A percentile compares a stretch with the other conserved stretches of the same genome.
Conservation (phyloP, 37 sponge, comb jelly and placozoan genomes). For the Diacarnus erythraeanus region DNA sequence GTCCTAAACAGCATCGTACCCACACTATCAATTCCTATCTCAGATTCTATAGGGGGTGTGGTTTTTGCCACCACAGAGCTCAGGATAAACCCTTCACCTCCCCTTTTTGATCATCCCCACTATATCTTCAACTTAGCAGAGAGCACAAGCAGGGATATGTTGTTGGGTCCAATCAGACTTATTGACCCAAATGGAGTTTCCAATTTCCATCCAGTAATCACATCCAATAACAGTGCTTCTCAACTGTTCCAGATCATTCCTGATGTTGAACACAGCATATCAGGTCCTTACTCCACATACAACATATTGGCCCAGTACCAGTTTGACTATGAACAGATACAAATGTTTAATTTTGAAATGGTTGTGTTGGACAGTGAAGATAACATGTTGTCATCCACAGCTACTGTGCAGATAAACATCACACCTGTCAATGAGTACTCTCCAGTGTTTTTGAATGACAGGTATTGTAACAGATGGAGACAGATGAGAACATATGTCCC, state of each 20-base stretch:
- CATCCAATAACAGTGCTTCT: neutral
- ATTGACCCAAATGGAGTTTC: constrained; percentile 32
- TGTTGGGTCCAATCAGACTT: neutral
- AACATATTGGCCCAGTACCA: neutral
- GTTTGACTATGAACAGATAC: constrained; percentile 29
- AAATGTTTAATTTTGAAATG: constrained; percentile 9
- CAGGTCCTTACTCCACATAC: neutral
- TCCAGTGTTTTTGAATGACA: constrained; percentile 1
- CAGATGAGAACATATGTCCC: neutral
- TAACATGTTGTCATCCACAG: neutral
- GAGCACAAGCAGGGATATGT: neutral
- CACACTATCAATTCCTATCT: constrained; percentile 2
- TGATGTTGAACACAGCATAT: too few species aligned
- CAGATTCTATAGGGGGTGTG: constrained; percentile 18
- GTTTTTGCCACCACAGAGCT: constrained; percentile 6
- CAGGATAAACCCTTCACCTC: constrained; percentile 1
- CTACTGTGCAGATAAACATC: constrained; percentile 25
- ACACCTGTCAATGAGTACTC: constrained; percentile 48
- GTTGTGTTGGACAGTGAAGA: constrained; percentile 11
- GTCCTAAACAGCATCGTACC: neutral
- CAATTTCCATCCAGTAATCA: neutral
- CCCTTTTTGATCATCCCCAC: constrained; percentile 8
- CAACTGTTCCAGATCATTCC: neutral
- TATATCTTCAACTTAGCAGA: constrained; percentile 3
- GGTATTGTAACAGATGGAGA: neutral